These are phyloP conservation scores for Ctena decussata DNA, from an alignment of 2,888 invertebrate genomes.

Conservation along the genomic window DNA sequence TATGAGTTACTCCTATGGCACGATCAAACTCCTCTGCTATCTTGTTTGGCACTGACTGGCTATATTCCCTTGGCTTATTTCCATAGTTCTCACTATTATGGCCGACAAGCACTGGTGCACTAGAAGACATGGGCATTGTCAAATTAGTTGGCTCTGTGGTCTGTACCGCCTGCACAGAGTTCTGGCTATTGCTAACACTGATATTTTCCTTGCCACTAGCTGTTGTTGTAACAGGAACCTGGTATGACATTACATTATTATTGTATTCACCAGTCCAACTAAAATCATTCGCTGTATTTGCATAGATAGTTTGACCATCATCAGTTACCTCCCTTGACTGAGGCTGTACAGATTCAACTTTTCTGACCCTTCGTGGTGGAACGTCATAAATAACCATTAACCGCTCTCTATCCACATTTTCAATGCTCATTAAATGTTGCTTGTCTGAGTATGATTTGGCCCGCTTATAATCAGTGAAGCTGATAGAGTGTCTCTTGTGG, in stretches of 20 bases:
- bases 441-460: constrained; percentile 73
- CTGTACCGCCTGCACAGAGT: constrained; percentile 39
- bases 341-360: constrained; percentile 65
- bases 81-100: constrained; percentile 49
- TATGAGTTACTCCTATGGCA: constrained; percentile 48
- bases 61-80: constrained; percentile 36
- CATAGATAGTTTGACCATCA: background rate
- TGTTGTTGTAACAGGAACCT: constrained; percentile 50
- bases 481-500: constrained; percentile 81
- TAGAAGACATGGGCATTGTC: constrained; percentile 66
- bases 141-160: constrained; percentile 13
- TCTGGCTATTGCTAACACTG: constrained; percentile 46
- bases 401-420: constrained; percentile 76
- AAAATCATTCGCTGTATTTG: constrained; percentile 8
- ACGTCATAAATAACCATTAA: constrained; percentile 81
- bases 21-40: constrained; percentile 70
- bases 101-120: constrained; percentile 69
- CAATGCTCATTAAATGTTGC: constrained; percentile 75
- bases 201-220: background rate
- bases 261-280: constrained; percentile 67
- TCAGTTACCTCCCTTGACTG: background rate
- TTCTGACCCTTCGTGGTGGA: constrained; percentile 76
- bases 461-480: constrained; percentile 79
- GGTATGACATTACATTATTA: constrained; percentile 69
- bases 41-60: constrained; percentile 67